A percentile compares a stretch with the other conserved stretches of the same genome.
Evolutionary conservation across 2,888 invertebrate genomes (phyloP).

Genomic region (Drosophila nr. perissopoda): DNA sequence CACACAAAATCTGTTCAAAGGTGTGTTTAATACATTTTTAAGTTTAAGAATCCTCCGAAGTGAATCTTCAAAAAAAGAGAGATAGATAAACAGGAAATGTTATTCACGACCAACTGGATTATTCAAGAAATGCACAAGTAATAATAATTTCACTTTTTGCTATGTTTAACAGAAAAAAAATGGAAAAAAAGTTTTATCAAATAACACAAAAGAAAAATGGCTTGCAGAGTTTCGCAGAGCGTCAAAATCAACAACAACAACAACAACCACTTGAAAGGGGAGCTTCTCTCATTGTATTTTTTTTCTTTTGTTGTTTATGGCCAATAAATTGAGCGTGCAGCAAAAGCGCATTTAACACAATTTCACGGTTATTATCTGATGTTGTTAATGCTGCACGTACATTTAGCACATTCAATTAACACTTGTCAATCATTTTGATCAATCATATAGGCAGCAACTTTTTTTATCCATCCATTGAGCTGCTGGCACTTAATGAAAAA

Average conservation of each 20-base stretch:
- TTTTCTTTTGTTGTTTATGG: neutral
- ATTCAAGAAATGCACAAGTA: neutral
- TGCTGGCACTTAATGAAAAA: neutral
- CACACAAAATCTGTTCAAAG: neutral
- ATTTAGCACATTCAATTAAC: neutral
- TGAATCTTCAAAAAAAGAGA: neutral
- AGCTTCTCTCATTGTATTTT: neutral
- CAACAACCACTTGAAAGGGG: neutral
- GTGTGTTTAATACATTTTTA: neutral
- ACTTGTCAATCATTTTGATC: neutral
- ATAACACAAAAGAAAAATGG: neutral
- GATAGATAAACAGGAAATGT: neutral
- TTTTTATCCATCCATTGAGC: neutral
- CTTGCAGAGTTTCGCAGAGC: neutral
- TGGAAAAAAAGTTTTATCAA: neutral
- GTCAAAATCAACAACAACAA: neutral
- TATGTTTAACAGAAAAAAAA: neutral
- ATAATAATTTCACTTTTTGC: neutral
- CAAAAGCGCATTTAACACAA: neutral
- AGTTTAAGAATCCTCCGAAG: neutral
- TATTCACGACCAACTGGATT: neutral
- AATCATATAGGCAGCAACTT: neutral
- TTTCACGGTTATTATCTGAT: neutral
- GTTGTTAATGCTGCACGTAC: neutral
- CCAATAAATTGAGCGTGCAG: neutral